Evolutionary conservation across 2,797 vertebrate genomes (phyloP), one percentile per base, ranked within the genome.

Genomic region (Potorous gilbertii): DNA sequence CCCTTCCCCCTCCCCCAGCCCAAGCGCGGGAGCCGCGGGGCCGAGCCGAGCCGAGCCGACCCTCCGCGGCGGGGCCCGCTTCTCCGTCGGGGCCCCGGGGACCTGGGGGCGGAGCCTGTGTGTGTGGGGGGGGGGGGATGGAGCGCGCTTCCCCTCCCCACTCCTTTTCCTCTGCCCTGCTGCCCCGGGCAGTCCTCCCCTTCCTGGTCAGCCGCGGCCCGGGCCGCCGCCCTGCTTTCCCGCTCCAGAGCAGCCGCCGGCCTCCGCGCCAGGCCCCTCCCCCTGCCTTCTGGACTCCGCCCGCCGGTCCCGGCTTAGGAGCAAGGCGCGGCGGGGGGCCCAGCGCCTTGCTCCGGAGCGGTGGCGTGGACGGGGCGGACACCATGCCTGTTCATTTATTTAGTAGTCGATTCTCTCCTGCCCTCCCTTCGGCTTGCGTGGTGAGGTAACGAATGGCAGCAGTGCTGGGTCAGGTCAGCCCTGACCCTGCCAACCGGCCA

Each of bases 41-140:
- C 34, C 5, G 66, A 18, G 1, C 66, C 0, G 66, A 18, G n/a
- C 4, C 29, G 5, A 1, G 13, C 18, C 3, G 16, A 0, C 27
- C 31, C 54, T 40, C 5, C 4, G 66, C 8, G 66, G 31, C 13
- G 6, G 54, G 54, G 52, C 52, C 52, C 52, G 52, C 6, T 52
- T 6, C 52, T 52, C 52, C 0, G 52, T 52, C 31, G 10, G 52
- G 1, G 31, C 6, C 6, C 54, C 1, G 14, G 4, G 29, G 90
- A 18, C 13, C 29, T 27, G 5, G 52, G 5, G 6, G 90, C 16
- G n/a, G 16, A 18, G n/a, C 66, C 4, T 40, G n/a, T 40, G 34
- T 16, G 31, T 62, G 14, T 40, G 31, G 34, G 14, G 18, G 16
- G 6, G 5, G n/a, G 34, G 62, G 21, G 14, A n/a, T 34, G 66